These are phyloP conservation scores for Austrofundulus limnaeus DNA, from an alignment of 2,113 vertebrate species.

Conservation along the genomic window DNA sequence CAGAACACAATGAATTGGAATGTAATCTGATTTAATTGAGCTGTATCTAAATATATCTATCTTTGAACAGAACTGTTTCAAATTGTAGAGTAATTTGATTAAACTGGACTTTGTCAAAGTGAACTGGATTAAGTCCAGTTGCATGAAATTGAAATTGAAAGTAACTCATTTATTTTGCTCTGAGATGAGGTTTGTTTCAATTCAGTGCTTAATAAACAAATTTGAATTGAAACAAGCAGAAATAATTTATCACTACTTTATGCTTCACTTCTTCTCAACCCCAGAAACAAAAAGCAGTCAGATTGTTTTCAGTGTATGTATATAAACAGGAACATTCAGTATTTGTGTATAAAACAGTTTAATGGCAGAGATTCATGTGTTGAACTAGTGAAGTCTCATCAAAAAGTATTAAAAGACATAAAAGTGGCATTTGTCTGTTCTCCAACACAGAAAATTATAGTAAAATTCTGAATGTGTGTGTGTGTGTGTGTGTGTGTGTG, in stretches of 20 bases:
- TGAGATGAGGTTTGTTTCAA: neutral
- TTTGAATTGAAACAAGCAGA: neutral
- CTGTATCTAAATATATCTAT: neutral
- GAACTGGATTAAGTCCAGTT: neutral
- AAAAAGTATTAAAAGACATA: too few species aligned
- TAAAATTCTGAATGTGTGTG: slow-evolving; percentile 22
- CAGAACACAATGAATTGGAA: neutral
- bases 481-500: too few species aligned
- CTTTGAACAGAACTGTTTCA: neutral
- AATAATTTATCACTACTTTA: too few species aligned
- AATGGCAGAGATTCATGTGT: slow-evolving; percentile 3
- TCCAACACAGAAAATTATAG: slow-evolving; percentile 2
- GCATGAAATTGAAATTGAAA: neutral
- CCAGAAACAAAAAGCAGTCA: neutral
- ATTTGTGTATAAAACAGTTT: neutral
- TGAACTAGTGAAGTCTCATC: slow-evolving; percentile 11
- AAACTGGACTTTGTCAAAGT: neutral
- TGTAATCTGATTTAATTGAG: neutral
- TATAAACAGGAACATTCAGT: neutral
- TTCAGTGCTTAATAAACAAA: neutral
- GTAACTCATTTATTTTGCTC: neutral
- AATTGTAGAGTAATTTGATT: neutral
- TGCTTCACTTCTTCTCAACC: neutral
- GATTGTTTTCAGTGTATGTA: neutral
- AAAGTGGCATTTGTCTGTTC: too few species aligned